A percentile compares a stretch with the other conserved stretches of the same genome.
phyloP scores from a whole-genome alignment of 2,113 vertebrate genomes.

The Toxotes jaculatrix region DNA sequence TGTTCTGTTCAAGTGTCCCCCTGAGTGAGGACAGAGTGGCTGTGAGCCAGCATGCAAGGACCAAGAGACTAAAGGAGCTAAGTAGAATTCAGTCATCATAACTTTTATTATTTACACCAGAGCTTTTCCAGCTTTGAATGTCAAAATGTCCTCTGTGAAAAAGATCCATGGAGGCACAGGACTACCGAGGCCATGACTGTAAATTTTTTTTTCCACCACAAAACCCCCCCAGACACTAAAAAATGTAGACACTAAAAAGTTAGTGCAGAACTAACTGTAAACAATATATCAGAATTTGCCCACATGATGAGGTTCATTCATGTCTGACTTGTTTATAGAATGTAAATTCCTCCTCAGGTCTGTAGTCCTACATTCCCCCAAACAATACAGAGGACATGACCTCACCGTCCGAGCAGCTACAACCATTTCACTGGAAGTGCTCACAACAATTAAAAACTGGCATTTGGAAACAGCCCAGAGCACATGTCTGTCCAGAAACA shows the following conservation, averaged over 20 bases:
- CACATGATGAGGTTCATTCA: not conserved
- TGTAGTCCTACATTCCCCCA: not conserved
- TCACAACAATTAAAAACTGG: not conserved
- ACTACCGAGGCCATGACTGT: not conserved
- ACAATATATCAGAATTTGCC: not conserved
- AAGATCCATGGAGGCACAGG: not conserved
- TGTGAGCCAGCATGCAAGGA: not conserved
- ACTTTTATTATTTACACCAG: not conserved
- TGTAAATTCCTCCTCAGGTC: not conserved
- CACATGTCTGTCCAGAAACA: constrained; percentile 10
- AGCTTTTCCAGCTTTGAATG: not conserved
- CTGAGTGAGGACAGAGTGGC: constrained; percentile 14
- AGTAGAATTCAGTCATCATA: constrained; percentile 17
- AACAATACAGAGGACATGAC: constrained; percentile 15
- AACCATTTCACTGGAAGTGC: constrained; percentile 4
- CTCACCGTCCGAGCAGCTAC: not conserved
- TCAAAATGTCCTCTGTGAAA: not conserved
- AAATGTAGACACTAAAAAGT: too few relatives aligned
- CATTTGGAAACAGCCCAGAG: constrained; percentile 8
- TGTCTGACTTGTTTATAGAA: not conserved
- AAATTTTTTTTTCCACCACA: too few relatives aligned
- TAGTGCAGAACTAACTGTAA: not conserved
- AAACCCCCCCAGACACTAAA: too few relatives aligned
- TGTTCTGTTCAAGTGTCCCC: not conserved
- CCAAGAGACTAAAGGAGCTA: not conserved